Percentiles rank a stretch among this genome's conserved stretches.
Conservation (phyloP, 2,113 vertebrate species). For the Dasypus novemcinctus region DNA sequence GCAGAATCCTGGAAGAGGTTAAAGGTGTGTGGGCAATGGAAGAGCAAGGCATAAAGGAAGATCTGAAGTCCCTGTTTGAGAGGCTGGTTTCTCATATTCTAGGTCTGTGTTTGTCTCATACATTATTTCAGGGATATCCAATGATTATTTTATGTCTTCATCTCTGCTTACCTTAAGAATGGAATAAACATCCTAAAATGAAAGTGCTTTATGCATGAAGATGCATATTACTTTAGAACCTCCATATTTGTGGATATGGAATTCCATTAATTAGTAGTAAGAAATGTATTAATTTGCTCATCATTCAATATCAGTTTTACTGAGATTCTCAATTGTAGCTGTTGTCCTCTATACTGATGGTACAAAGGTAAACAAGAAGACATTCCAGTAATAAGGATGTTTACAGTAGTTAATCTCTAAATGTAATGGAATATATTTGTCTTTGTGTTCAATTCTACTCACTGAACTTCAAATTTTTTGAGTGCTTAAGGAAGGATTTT, state of each 20-base stretch:
- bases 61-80: background rate
- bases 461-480: background rate
- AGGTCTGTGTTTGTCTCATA: background rate
- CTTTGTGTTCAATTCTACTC: background rate
- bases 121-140: background rate
- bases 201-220: background rate
- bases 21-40: background rate
- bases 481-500: background rate
- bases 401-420: too few species aligned
- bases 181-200: background rate
- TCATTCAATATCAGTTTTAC: background rate
- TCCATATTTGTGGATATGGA: background rate
- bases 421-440: too few species aligned
- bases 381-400: background rate
- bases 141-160: background rate
- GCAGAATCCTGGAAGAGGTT: background rate
- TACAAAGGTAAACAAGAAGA: background rate
- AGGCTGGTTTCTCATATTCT: background rate
- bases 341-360: background rate
- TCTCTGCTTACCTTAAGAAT: background rate
- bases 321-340: background rate
- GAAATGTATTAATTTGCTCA: background rate
- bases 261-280: background rate
- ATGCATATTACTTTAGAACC: background rate
- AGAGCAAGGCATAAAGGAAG: background rate